Evolutionary conservation across 2,797 vertebrate species (phyloP), one percentile per base, ranked within the genome.

Genomic region (Pseudopleuronectes americanus): DNA sequence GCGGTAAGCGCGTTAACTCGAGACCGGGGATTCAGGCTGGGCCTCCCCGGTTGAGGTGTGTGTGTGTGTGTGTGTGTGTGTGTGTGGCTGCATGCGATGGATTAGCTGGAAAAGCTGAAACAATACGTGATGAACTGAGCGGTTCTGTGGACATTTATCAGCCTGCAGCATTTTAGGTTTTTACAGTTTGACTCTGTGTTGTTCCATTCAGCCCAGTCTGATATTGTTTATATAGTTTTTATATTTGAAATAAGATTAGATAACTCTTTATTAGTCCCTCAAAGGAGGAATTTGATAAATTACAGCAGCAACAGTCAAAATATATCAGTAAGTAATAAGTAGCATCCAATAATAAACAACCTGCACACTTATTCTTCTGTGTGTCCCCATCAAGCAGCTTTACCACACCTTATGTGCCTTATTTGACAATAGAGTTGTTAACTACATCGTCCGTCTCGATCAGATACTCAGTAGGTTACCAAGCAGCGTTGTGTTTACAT

Each of bases 1-100:
- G 76, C 93, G 96, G 96, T 97, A 93, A 95, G 94, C 56, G 36
- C 56, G 17, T 31, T 19, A 79, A 94, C 83, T 84, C 83, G 71
- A 86, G 66, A 26, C 71, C 57, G 68, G 47, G 89, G 87, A 85
- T 87, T 38, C 6, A 43, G 38, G 14, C 14, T 17, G 52, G 90
- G 87, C 85, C 88, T 77, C 65, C 55, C 6, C 8, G 24, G 57
- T 22, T 68, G 3, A 70, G 12, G 36, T 3, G 36, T 33, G 31
- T 33, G 31, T 33, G 31, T 33, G 31, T 33, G 31, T 36, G 36
- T 3, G 36, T 36, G 36, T 3, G 36, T 33, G 31, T 33, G 31
- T 33, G 31, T 33, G 31, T 33, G 31, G 8, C 43, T 56, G 16
- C n/a, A 22, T 64, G 9, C 1, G 19, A 36, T 8, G 19, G 16